Evolutionary conservation across 2,888 invertebrate genomes (phyloP).

Genomic region (Orthosia incerta): DNA sequence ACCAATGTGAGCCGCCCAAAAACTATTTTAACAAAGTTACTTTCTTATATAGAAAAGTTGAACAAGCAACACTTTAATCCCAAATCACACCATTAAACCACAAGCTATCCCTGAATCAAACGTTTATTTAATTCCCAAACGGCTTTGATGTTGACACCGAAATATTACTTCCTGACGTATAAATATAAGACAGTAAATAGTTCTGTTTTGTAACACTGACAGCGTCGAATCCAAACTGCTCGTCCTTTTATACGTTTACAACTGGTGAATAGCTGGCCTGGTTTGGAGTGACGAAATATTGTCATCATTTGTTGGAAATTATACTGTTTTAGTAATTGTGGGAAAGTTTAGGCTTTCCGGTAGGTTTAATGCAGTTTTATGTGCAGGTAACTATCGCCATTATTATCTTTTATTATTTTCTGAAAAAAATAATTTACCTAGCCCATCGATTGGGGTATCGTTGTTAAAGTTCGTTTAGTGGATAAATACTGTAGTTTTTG

Average conservation of each 20-base stretch:
- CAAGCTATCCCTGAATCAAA: conserved; percentile 47
- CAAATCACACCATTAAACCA: not conserved
- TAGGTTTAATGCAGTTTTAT: not conserved
- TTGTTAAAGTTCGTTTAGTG: too few relatives aligned
- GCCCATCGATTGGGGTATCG: too few relatives aligned
- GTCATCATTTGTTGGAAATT: conserved; percentile 5
- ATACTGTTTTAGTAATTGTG: conserved; percentile 30
- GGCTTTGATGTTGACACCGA: conserved; percentile 75
- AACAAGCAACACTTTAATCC: not conserved
- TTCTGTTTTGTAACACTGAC: conserved; percentile 51
- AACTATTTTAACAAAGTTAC: too few relatives aligned
- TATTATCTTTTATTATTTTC: too few relatives aligned
- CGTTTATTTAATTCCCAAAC: conserved; percentile 72
- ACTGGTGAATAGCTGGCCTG: conserved; percentile 24
- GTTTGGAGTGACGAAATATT: conserved; percentile 29
- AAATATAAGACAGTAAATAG: conserved; percentile 43
- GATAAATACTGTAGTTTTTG: too few relatives aligned
- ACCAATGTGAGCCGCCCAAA: too few relatives aligned
- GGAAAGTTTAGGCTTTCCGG: conserved; percentile 16
- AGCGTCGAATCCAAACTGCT: conserved; percentile 44
- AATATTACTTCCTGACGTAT: conserved; percentile 72
- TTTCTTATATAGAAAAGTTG: not conserved
- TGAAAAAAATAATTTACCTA: too few relatives aligned
- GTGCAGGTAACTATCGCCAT: not conserved
- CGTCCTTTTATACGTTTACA: conserved; percentile 27